Base-by-base conservation (phyloP, 1,140 invertebrate genomes). In the Uloborus diversus region DNA sequence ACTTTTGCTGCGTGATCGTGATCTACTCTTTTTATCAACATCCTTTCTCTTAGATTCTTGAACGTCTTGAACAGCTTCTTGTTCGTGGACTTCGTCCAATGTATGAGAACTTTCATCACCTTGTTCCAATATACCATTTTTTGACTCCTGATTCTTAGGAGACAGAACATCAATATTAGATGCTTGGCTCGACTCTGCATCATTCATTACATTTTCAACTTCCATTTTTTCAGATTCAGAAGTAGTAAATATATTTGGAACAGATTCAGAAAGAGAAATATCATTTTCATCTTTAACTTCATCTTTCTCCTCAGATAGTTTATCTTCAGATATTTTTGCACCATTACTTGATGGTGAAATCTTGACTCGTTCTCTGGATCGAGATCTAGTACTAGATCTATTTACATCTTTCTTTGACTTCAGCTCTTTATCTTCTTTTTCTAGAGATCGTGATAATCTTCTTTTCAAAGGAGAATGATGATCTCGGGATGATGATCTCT, bases 11-110 rank as follows among this genome's bases (percentile, higher is more conserved):
- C 11, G n/a, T 13, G 73, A 78, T 42, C 73, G 51, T 5, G 61
- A 65, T 56, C 73, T 27, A 56, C 59, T 66, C 23, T 56, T 78
- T 28, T 73, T 73, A 27, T 61, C 69, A 30, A 47, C 51, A 14
- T 13, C 1, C 27, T 66, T 66, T 5, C 20, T 28, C n/a, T 27
- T 17, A 27, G 25, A n/a, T 42, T 59, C 30, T 5, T 9, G 30
- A 7, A 28, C 65, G 25, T 1, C n/a, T 17, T n/a, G 28, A 28
- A 4, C 4, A 57, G 0, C 42, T 49, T 61, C 69, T 61, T 73
- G 59, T 42, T 33, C 56, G 1, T n/a, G 17, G 20, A n/a, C 17
- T 61, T n/a, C n/a, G n/a, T n/a, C n/a, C n/a, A n/a, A n/a, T n/a
- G n/a, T n/a, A n/a, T n/a, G n/a, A n/a, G n/a, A n/a, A n/a, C n/a